These are phyloP conservation scores for Mercenaria mercenaria DNA, from an alignment of 1,140 invertebrate genomes.

Conservation along the genomic window DNA sequence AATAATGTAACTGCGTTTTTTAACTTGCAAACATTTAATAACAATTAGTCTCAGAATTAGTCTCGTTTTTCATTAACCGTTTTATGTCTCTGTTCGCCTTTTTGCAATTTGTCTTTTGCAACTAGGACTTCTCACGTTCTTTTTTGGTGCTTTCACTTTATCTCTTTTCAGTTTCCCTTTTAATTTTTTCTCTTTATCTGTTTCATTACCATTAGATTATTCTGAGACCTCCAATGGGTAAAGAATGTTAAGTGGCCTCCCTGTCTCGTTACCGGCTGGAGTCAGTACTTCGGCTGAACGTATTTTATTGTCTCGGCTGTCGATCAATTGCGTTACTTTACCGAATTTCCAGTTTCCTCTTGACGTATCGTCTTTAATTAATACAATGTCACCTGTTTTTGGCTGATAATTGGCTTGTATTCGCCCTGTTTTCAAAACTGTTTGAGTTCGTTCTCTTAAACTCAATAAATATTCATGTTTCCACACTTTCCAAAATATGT, in stretches of 20 bases:
- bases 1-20: no score
- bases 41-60: neutral
- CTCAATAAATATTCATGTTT: constrained; percentile 12
- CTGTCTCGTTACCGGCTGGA: constrained; percentile 14
- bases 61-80: neutral
- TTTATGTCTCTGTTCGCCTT: neutral
- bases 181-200: no score
- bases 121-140: neutral
- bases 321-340: constrained; percentile 18
- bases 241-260: neutral
- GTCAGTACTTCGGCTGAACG: constrained; percentile 7
- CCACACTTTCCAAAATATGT: neutral
- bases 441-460: constrained; percentile 4
- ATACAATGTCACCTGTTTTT: constrained; percentile 15
- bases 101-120: neutral
- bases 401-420: neutral
- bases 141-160: neutral
- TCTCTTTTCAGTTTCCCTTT: neutral
- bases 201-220: no score
- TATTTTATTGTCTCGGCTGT: neutral
- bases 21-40: no score
- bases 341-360: constrained; percentile 38
- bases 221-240: constrained; percentile 14
- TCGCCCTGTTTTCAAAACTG: neutral
- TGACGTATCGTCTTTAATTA: constrained; percentile 30